A percentile compares a stretch with the other conserved stretches of the same genome.
Evolutionary conservation across 2,888 invertebrate species (phyloP).

Genomic region (Pterobdella sp.): DNA sequence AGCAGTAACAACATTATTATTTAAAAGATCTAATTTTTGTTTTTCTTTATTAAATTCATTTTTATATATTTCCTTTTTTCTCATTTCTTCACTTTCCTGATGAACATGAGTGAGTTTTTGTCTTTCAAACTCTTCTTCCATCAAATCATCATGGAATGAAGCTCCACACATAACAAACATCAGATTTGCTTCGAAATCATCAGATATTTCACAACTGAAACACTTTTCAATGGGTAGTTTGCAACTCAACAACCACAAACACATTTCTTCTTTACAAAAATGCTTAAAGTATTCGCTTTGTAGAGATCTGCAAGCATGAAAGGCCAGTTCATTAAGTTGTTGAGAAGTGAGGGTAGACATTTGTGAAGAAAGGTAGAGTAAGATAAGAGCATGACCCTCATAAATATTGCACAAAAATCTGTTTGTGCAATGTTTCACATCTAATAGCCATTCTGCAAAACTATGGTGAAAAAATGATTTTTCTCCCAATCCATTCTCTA

Average conservation of each 20-base stretch:
- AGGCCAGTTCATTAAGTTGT: constrained; percentile 53
- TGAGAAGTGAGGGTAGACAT: constrained; percentile 49
- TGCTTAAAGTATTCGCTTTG: constrained; percentile 46
- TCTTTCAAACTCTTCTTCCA: background rate
- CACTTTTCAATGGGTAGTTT: constrained; percentile 47
- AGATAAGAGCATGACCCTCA: constrained; percentile 67
- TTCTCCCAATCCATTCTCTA: constrained; percentile 63
- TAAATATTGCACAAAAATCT: constrained; percentile 59
- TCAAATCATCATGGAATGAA: constrained; percentile 59
- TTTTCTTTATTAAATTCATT: background rate
- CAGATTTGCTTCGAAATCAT: constrained; percentile 52
- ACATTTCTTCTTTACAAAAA: constrained; percentile 57
- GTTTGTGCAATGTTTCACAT: constrained; percentile 91
- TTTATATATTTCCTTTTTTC: background rate
- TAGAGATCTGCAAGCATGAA: constrained; percentile 49
- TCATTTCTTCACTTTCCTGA: background rate
- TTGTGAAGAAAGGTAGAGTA: constrained; percentile 63
- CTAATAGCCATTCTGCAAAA: constrained; percentile 86
- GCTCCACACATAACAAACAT: constrained; percentile 83
- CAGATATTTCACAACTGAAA: constrained; percentile 43
- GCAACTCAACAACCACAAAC: constrained; percentile 64
- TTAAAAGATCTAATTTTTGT: background rate
- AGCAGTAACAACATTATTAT: background rate
- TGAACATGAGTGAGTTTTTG: background rate
- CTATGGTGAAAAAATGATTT: constrained; percentile 79